Base-by-base conservation (phyloP, 92 coral and sea anemone genomes). In the Ricordea florida region DNA sequence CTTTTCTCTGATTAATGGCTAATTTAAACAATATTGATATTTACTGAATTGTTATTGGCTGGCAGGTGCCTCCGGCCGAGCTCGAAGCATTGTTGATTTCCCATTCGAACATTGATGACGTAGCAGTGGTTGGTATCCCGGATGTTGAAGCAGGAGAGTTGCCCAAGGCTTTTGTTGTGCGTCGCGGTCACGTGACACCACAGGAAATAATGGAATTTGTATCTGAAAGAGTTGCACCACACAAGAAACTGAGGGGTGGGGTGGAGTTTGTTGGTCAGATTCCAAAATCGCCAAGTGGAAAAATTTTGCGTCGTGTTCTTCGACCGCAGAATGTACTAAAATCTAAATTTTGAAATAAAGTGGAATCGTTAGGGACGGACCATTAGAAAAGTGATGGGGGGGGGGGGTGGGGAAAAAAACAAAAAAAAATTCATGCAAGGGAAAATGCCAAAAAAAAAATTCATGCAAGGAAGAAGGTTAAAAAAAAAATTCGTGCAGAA, bases 101-200 rank as follows among this genome's bases (percentile, higher is more conserved):
- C 34, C 92, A 91, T 52, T 90, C 92, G 31, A 76, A 79, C 17
- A 82, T 92, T 22, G 69, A 63, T 16, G 97, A 92, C 56, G 97
- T 88, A 7, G 97, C 92, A 11, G 94, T 92, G 18, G 68, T 89
- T 23, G 94, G 94, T 7, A 56, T 89, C 16, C 92, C 98, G 22
- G 87, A 89, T 62, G 79, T 31, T n/a, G 87, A 66, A 50, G 89
- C 79, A 5, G 92, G 94, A 5, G 98, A 89, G 72, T 53, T 93
- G 14, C 98, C 98, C 26, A 93, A 75, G 60, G 98, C 92, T 10
- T 93, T 89, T 28, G 90, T 93, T 23, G 96, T 93, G 2, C 77
- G 72, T 27, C 66, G 72, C 10, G 89, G 89, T 7, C 83, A 77
- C 1, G 71, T 93, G 27, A 79, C 80, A 10, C 63, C 72, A 52